A percentile compares a stretch with the other conserved stretches of the same genome.
Conservation (phyloP, 2,888 invertebrate species). For the Apoda limacodes region DNA sequence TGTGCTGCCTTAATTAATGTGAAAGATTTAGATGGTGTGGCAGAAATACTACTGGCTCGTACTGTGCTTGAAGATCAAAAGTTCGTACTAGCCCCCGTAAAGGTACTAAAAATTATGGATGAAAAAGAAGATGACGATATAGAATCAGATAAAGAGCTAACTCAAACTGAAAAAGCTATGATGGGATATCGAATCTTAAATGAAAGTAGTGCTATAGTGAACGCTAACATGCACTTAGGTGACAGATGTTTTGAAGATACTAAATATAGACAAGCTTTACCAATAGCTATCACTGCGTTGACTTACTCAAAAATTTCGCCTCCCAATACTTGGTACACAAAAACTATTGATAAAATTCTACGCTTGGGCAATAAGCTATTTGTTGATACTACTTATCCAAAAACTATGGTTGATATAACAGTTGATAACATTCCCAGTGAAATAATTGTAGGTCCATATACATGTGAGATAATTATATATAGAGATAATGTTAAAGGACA, state of each 20-base stretch:
- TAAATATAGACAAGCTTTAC: slow-evolving; percentile 70
- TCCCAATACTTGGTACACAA: slow-evolving; percentile 69
- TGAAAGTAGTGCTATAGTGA: slow-evolving; percentile 67
- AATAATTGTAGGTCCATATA: slow-evolving; percentile 67
- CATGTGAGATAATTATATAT: slow-evolving; percentile 69
- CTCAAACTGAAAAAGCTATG: slow-evolving; percentile 57
- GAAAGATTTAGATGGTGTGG: slow-evolving; percentile 56
- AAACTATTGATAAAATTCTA: slow-evolving; percentile 69
- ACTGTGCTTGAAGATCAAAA: slow-evolving; percentile 59
- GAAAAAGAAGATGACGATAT: slow-evolving; percentile 54
- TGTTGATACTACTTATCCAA: slow-evolving; percentile 59
- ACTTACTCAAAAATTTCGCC: slow-evolving; percentile 75
- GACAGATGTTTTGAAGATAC: slow-evolving; percentile 70
- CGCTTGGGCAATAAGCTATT: slow-evolving; percentile 71
- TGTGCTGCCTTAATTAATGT: slow-evolving; percentile 69
- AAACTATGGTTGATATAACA: slow-evolving; percentile 53
- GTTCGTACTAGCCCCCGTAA: slow-evolving; percentile 56
- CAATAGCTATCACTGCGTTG: slow-evolving; percentile 70
- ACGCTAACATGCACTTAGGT: slow-evolving; percentile 69
- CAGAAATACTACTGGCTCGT: slow-evolving; percentile 60
- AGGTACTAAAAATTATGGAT: slow-evolving; percentile 54
- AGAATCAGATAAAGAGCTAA: slow-evolving; percentile 57
- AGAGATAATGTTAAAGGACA: slow-evolving; percentile 61
- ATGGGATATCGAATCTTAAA: slow-evolving; percentile 67
- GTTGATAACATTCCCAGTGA: slow-evolving; percentile 69